Conservation (phyloP, 2,888 invertebrate species). For the Argyresthia albistria region DNA sequence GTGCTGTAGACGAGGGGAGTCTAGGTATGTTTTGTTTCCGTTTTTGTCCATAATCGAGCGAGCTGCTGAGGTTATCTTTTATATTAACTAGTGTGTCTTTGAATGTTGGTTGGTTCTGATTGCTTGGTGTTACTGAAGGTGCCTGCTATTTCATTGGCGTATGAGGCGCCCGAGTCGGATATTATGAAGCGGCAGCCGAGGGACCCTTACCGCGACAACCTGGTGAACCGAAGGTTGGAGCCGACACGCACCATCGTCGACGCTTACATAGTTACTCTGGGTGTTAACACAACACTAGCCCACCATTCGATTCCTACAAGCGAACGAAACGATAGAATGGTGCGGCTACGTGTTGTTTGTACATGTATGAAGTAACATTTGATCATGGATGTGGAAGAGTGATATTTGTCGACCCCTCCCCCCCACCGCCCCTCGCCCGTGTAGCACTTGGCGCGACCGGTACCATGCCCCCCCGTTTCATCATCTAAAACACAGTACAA, state of each 20-base stretch:
- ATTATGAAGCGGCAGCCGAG: constrained; percentile 99
- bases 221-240: constrained; percentile 97
- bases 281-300: constrained; percentile 56
- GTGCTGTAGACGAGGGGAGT: background rate
- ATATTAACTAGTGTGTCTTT: constrained; percentile 12
- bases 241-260: constrained; percentile 25
- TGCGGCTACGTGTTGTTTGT: constrained; percentile 52
- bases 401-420: constrained; percentile 29
- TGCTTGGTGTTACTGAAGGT: constrained; percentile 82
- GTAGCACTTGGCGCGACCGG: constrained; percentile 13
- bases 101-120: constrained; percentile 50
- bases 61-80: constrained; percentile 10
- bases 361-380: constrained; percentile 34
- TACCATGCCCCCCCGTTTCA: constrained; percentile 13
- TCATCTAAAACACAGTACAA: constrained; percentile 7
- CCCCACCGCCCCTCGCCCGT: constrained; percentile 29
- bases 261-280: constrained; percentile 52
- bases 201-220: constrained; percentile 98
- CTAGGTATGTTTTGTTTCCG: background rate
- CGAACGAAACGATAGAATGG: constrained; percentile 24
- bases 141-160: constrained; percentile 99
- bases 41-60: constrained; percentile 12
- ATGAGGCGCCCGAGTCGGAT: constrained; percentile 99
- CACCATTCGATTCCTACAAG: constrained; percentile 21
- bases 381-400: constrained; percentile 69